A percentile compares a stretch with the other conserved stretches of the same genome.
Conservation (phyloP, 2,888 invertebrate species). For the Phasia obesa region DNA sequence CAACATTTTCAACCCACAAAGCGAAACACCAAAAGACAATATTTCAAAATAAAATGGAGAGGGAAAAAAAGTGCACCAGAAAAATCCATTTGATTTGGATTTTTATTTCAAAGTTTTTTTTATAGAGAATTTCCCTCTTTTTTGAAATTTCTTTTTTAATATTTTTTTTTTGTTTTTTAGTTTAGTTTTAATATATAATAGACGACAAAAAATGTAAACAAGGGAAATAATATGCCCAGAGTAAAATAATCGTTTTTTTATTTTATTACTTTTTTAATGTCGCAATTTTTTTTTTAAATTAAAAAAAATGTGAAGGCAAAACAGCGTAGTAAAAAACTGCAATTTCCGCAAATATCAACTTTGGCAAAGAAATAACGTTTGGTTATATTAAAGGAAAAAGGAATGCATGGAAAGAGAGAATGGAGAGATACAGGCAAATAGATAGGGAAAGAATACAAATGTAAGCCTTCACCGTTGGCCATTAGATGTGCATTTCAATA, state of each 20-base stretch:
- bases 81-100: slow-evolving; percentile 46
- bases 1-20: neutral
- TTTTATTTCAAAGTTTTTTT: slow-evolving; percentile 32
- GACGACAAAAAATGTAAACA: slow-evolving; percentile 51
- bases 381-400: slow-evolving; percentile 32
- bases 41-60: slow-evolving; percentile 1
- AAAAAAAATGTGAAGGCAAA: slow-evolving; percentile 10
- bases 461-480: no score
- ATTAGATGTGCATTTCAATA: no score
- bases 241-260: slow-evolving; percentile 10
- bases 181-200: slow-evolving; percentile 49
- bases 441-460: no score
- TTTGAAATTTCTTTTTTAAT: slow-evolving; percentile 1
- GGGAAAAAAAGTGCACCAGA: slow-evolving; percentile 21
- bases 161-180: slow-evolving; percentile 2
- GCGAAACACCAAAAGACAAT: slow-evolving; percentile 6
- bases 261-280: slow-evolving; percentile 29
- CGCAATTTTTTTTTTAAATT: slow-evolving; percentile 60
- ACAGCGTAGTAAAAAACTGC: slow-evolving; percentile 32
- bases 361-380: slow-evolving; percentile 70
- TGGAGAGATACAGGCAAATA: neutral
- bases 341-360: slow-evolving; percentile 73
- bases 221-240: slow-evolving; percentile 52
- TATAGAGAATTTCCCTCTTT: neutral
- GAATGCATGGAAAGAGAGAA: neutral